Evolutionary conservation across 2,888 invertebrate genomes (phyloP).

Genomic region (Strigamia maritima): DNA sequence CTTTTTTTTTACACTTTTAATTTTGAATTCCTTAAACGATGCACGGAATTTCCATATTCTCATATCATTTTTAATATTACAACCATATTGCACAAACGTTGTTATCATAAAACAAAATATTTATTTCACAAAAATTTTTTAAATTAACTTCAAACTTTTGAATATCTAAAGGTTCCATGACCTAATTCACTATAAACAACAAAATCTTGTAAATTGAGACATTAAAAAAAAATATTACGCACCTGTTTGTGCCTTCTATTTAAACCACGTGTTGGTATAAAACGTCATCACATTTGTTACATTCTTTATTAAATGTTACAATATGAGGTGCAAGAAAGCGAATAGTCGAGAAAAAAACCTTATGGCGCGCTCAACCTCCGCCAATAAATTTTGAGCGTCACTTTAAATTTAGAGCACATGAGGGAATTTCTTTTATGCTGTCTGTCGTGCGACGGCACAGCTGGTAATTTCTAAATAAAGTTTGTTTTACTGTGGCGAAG

Average conservation of each 20-base stretch:
- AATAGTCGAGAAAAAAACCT: constrained; percentile 22
- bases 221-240: neutral
- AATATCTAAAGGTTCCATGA: neutral
- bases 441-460: constrained; percentile 34
- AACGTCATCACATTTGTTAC: constrained; percentile 30
- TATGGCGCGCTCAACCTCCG: constrained; percentile 31
- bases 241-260: constrained; percentile 12
- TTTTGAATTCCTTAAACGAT: constrained; percentile 31
- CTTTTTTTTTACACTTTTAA: constrained; percentile 25
- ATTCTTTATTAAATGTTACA: constrained; percentile 34
- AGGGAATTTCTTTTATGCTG: constrained; percentile 34
- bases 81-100: neutral
- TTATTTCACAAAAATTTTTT: neutral
- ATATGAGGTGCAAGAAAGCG: constrained; percentile 30
- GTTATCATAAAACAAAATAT: constrained; percentile 16
- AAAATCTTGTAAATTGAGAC: neutral
- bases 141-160: constrained; percentile 18
- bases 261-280: constrained; percentile 18
- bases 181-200: neutral
- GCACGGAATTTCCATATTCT: constrained; percentile 7
- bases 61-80: constrained; percentile 13
- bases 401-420: constrained; percentile 32
- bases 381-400: constrained; percentile 32
- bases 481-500: constrained; percentile 31
- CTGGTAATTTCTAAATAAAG: constrained; percentile 34